Base-by-base conservation (phyloP, 1,140 invertebrate genomes). In the Grapholita molesta region DNA sequence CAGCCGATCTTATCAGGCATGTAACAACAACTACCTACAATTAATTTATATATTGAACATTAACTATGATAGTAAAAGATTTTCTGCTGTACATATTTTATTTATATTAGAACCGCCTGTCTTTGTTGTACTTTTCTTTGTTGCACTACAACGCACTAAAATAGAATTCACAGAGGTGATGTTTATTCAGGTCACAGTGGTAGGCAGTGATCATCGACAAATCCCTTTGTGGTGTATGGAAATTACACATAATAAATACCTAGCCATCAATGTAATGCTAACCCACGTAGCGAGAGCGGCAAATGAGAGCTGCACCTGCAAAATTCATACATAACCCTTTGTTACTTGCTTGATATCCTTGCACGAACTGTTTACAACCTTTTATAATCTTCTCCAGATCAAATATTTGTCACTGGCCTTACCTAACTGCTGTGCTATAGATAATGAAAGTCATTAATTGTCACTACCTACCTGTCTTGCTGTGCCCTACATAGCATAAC, bases 401-500 rank as follows among this genome's bases (percentile, higher is more conserved):
- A 61, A 61, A 61, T 61, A 61, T 61, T 61, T 61, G 55, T 15
- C n/a, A 6, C 12, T 6, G 2, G 42, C 55, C 55, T 61, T 32
- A 61, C 55, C 25, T 25, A 61, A 61, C 55, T 30, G 24, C 55
- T 15, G 21, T 57, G 53, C 21, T 57, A 3, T 28, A 61, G 55
- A 61, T 61, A 61, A 61, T 32, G 55, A 61, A 61, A 61, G 55
- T 32, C 8, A 61, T 61, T 61, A 61, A 28, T 61, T 71, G 70
- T 65, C 8, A 53, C 68, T 68, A 76, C 71, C 68, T 68, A 76
- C 71, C 70, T 74, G 70, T 78, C 71, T 75, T 67, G 55, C 72
- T 55, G 53, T 74, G 77, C 38, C 77, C 77, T 73, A 77, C 72
- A 78, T 78, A 75, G 66, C 70, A 69, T 82, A 80, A 80, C 75